Percentiles rank a stretch among this genome's conserved stretches.
phyloP scores from a whole-genome alignment of 2,888 invertebrate species.

The Rhagium mordax region DNA sequence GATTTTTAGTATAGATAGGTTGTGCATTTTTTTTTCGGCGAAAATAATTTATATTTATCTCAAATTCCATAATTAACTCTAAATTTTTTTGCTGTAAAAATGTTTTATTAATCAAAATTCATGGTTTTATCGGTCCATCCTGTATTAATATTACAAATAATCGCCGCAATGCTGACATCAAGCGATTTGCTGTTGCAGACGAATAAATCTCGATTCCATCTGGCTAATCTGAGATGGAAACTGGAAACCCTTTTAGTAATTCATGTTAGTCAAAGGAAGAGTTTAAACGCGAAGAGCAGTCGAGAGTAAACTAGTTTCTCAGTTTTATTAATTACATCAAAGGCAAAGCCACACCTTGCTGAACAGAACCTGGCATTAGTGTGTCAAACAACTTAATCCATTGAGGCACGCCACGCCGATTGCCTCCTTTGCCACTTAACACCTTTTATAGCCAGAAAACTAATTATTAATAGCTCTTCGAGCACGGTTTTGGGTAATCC shows the following conservation, averaged over 20 bases:
- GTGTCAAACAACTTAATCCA: conserved; percentile 37
- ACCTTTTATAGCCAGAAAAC: conserved; percentile 32
- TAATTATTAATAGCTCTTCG: conserved; percentile 25
- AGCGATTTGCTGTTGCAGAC: background rate
- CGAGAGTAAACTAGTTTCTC: conserved; percentile 40
- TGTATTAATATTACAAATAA: background rate
- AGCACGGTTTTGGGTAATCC: conserved; percentile 18
- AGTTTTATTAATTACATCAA: conserved; percentile 42
- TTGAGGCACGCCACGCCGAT: conserved; percentile 22
- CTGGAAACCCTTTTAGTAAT: conserved; percentile 25
- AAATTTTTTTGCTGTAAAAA: too few relatives aligned
- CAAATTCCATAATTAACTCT: too few relatives aligned
- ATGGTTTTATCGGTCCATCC: background rate
- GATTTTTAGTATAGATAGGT: too few relatives aligned
- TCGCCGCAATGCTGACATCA: background rate
- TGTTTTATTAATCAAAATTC: too few relatives aligned
- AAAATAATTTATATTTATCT: too few relatives aligned
- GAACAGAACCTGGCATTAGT: conserved; percentile 41
- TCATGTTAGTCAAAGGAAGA: conserved; percentile 18
- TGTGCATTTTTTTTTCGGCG: too few relatives aligned
- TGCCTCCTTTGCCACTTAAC: conserved; percentile 32
- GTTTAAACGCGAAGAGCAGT: conserved; percentile 25
- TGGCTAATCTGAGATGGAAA: conserved; percentile 18
- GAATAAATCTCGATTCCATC: background rate
- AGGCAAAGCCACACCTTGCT: conserved; percentile 42